Percentiles rank a stretch among this genome's conserved stretches.
These are phyloP conservation scores for Mus spicilegus DNA, from an alignment of 2,113 vertebrate genomes.

Conservation along the genomic window DNA sequence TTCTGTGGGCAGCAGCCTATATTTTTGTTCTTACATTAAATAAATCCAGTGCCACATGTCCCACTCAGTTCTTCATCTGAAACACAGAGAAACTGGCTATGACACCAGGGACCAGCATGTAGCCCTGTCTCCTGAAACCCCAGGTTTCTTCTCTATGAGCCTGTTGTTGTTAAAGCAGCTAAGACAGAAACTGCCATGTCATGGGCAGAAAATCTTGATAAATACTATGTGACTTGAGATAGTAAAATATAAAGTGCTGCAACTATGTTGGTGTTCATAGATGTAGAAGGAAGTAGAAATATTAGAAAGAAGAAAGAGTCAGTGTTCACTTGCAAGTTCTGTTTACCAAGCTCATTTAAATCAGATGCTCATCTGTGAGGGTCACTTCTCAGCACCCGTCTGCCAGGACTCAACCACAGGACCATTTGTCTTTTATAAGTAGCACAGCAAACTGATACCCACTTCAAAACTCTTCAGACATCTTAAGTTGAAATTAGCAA, in stretches of 20 bases:
- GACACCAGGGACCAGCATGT: neutral
- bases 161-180: neutral
- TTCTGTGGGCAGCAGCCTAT: neutral
- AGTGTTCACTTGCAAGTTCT: slow-evolving; percentile 27
- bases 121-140: neutral
- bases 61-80: neutral
- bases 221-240: neutral
- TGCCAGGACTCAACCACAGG: neutral
- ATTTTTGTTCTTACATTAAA: neutral
- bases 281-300: neutral
- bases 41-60: neutral
- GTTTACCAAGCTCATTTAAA: slow-evolving; percentile 30
- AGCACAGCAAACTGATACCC: neutral
- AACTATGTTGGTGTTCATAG: neutral
- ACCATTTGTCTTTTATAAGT: neutral
- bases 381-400: neutral
- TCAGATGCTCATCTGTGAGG: neutral
- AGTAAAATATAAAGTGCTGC: neutral
- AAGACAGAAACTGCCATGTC: slow-evolving; percentile 31
- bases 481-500: neutral
- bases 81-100: neutral
- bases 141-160: neutral
- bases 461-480: neutral
- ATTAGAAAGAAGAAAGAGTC: neutral
- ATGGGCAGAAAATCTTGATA: neutral